Evolutionary conservation across 1,140 invertebrate genomes (phyloP).

Genomic region (Lanistes nyassanus): DNA sequence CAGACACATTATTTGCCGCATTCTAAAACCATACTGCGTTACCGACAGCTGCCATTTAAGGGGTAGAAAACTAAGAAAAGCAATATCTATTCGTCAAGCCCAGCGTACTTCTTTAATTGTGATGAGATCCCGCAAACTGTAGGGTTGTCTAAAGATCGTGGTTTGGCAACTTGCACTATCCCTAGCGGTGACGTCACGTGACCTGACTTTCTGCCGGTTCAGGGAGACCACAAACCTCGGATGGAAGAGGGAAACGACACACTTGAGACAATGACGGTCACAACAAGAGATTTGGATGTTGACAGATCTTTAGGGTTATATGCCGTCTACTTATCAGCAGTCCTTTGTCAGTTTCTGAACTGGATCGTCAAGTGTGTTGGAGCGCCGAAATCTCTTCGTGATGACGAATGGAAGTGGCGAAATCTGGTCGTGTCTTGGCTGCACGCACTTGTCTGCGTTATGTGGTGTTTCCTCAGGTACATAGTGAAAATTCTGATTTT

Average conservation of each 20-base stretch:
- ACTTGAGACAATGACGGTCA: neutral
- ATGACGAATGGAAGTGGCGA: slow-evolving; percentile 53
- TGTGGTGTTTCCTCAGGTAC: slow-evolving; percentile 54
- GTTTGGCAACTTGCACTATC: neutral
- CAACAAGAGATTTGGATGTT: neutral
- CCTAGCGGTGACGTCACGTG: neutral
- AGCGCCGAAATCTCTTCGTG: slow-evolving; percentile 36
- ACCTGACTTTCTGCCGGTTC: neutral
- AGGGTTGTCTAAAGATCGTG: no score
- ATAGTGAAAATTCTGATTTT: no score
- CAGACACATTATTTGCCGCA: no score
- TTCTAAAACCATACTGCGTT: no score
- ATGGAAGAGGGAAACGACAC: slow-evolving; percentile 7
- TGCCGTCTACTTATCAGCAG: slow-evolving; percentile 32
- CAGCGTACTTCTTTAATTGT: no score
- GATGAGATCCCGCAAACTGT: no score
- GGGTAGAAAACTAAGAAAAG: no score
- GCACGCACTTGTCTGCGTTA: slow-evolving; percentile 47
- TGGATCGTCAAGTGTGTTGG: slow-evolving; percentile 31
- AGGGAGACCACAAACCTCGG: neutral
- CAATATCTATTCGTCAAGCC: no score
- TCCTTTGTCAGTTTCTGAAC: slow-evolving; percentile 44
- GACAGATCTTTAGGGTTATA: slow-evolving; percentile 25
- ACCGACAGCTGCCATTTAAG: no score
- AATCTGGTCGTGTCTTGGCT: slow-evolving; percentile 59